These are phyloP conservation scores for Troides oblongomaculatus DNA, from an alignment of 2,888 invertebrate species.

Conservation along the genomic window DNA sequence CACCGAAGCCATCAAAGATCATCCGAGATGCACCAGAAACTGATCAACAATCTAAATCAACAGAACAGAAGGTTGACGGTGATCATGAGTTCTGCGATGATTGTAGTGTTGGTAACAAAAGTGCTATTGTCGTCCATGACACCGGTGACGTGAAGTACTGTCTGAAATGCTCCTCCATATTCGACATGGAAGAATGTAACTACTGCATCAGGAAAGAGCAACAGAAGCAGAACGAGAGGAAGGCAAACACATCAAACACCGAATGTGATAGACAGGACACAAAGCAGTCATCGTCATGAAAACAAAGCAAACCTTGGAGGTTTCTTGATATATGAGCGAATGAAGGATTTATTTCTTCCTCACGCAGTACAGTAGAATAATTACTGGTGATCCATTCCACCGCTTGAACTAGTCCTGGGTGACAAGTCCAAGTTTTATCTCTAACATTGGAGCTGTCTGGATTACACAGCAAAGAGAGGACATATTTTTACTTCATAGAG, in stretches of 20 bases:
- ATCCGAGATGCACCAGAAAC: conserved; percentile 23
- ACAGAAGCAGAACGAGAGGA: not conserved
- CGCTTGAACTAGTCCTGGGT: too few relatives aligned
- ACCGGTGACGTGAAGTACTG: conserved; percentile 47
- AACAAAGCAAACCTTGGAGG: not conserved
- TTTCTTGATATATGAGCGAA: too few relatives aligned
- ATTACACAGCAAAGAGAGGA: too few relatives aligned
- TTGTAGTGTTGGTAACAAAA: conserved; percentile 33
- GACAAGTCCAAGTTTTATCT: too few relatives aligned
- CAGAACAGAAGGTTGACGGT: not conserved
- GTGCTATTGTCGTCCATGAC: conserved; percentile 38
- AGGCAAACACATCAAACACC: not conserved
- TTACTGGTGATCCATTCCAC: too few relatives aligned
- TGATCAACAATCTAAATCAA: not conserved
- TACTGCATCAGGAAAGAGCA: conserved; percentile 41
- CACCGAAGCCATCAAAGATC: not conserved
- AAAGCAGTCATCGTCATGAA: not conserved
- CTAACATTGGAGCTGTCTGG: too few relatives aligned
- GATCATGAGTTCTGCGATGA: conserved; percentile 20
- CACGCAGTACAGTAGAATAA: too few relatives aligned
- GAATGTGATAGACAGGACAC: not conserved
- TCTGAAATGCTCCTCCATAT: conserved; percentile 49
- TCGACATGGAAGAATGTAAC: conserved; percentile 45
- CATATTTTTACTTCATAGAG: too few relatives aligned
- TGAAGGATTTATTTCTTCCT: too few relatives aligned